A percentile compares a stretch with the other conserved stretches of the same genome.
Conservation (phyloP, 2,113 vertebrate species). For the Osmerus mordax region DNA sequence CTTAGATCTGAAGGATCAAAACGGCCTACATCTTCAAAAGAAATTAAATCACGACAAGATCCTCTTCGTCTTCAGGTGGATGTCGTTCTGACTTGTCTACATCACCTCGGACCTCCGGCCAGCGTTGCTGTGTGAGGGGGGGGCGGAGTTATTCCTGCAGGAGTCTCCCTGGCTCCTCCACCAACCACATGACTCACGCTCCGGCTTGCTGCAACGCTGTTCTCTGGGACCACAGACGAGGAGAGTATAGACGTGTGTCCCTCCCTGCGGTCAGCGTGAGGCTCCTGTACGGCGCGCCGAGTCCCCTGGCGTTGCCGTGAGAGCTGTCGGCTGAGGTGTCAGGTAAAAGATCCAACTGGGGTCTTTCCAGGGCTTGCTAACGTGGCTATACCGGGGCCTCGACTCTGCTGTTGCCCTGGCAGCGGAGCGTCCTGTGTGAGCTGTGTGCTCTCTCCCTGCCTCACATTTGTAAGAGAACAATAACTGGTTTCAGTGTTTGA, state of each 20-base stretch:
- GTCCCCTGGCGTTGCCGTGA: background rate
- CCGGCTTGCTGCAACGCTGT: constrained; percentile 20
- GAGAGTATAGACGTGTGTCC: background rate
- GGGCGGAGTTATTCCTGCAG: background rate
- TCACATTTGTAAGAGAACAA: constrained; percentile 59
- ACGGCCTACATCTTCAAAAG: no score
- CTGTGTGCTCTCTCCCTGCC: constrained; percentile 34
- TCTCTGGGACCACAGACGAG: constrained; percentile 7
- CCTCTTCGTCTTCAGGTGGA: background rate
- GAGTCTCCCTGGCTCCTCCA: constrained; percentile 31
- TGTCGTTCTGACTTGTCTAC: no score
- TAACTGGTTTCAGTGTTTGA: constrained; percentile 39
- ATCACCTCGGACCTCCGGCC: no score
- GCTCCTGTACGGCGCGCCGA: background rate
- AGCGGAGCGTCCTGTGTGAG: constrained; percentile 28
- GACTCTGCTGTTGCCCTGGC: constrained; percentile 35
- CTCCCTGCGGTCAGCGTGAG: background rate
- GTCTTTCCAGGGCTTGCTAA: no score
- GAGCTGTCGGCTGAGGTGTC: no score
- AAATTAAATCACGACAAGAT: no score
- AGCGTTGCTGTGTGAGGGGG: background rate
- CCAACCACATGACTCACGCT: constrained; percentile 35
- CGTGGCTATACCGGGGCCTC: no score
- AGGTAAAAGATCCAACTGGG: no score
- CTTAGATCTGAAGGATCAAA: no score